Base-by-base conservation (phyloP, 1,140 invertebrate genomes). In the Euwallacea similis region DNA sequence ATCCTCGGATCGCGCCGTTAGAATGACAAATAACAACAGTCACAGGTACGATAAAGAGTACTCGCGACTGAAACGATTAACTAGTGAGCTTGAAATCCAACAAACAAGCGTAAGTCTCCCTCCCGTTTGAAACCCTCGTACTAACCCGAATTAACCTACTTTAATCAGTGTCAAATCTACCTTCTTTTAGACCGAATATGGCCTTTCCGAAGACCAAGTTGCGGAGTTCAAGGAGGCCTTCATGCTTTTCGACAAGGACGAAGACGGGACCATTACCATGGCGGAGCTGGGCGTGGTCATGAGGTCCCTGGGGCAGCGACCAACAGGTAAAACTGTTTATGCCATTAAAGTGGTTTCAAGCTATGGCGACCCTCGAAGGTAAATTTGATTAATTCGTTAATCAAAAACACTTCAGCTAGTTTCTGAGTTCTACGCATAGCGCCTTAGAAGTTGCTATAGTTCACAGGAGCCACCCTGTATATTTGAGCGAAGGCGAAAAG, bases 181-280 rank as follows among this genome's bases (percentile, higher is more conserved):
- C 68, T 65, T 72, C 56, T 62, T 54, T 76, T 73, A 93, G 92
- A 88, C 88, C 67, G 92, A 94, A 81, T 93, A 93, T 85, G 92
- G 92, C 75, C 87, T 94, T 62, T 91, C 91, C 64, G 91, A 93
- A 81, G 92, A 93, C 80, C 91, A 93, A 87, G 91, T 93, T 64
- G 90, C 90, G 75, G 90, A 95, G 85, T 94, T 94, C 84, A 94
- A 94, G 83, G 93, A 96, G 82, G 93, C 93, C 7, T 96, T 96
- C 81, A 93, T 93, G 90, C 85, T 96, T 33, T 96, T 96, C 80
- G 94, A 96, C 82, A 96, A 96, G 80, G 93, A 96, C 79, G 92
- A 94, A 81, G 94, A 96, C 79, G 94, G 94, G 0, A 91, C 90
- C 42, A 95, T 96, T 75, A 95, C 92, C 15, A 91, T 93, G 85